Evolutionary conservation across 2,888 invertebrate genomes (phyloP).

Genomic region (Parnassius smintheus): DNA sequence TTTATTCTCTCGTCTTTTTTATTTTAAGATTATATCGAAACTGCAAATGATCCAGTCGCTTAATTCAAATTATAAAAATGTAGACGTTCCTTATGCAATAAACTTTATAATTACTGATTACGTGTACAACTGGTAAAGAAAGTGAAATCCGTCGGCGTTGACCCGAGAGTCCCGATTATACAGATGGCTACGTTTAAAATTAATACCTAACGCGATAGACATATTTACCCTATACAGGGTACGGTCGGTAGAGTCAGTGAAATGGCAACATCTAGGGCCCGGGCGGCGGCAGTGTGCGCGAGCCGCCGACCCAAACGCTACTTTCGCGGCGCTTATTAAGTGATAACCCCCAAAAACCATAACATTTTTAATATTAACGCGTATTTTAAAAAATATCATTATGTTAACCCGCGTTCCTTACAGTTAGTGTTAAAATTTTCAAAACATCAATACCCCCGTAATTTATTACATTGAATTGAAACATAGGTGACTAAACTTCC

Average conservation of each 20-base stretch:
- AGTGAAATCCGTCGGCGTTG: not conserved
- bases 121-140: not conserved
- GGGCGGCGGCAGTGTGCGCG: slow-evolving; percentile 78
- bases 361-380: slow-evolving; percentile 25
- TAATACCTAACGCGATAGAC: slow-evolving; percentile 32
- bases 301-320: slow-evolving; percentile 62
- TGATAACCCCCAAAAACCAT: slow-evolving; percentile 38
- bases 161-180: slow-evolving; percentile 42
- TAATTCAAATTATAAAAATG: too few relatives aligned
- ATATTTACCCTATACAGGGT: slow-evolving; percentile 36
- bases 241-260: slow-evolving; percentile 33
- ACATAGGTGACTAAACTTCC: not conserved
- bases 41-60: too few relatives aligned
- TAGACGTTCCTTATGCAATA: too few relatives aligned
- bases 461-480: not conserved
- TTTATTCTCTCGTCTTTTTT: too few relatives aligned
- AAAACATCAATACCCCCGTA: not conserved
- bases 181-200: slow-evolving; percentile 44
- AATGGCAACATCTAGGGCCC: slow-evolving; percentile 62
- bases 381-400: slow-evolving; percentile 6
- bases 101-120: too few relatives aligned
- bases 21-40: too few relatives aligned
- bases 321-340: slow-evolving; percentile 34
- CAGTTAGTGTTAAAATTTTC: slow-evolving; percentile 6
- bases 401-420: slow-evolving; percentile 3